Evolutionary conservation across 2,113 vertebrate genomes (phyloP), one percentile per base, ranked within the genome.

Genomic region (Sylvietta virens): DNA sequence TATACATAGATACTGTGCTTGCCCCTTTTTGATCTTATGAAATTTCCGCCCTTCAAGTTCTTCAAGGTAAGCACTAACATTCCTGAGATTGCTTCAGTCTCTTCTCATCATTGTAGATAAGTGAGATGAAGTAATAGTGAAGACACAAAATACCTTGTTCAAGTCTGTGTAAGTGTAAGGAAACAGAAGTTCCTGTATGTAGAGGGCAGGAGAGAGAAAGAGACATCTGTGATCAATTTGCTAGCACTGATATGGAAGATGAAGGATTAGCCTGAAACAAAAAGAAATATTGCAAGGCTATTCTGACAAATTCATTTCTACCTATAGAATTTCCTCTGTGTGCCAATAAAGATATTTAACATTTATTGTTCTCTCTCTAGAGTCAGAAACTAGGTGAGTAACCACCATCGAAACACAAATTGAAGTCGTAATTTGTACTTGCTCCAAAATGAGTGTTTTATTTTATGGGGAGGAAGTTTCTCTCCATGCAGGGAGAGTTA

Each of bases 381-480:
- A 86, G 58, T 62, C 50, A 83, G 82, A 90, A 85, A 65, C 42
- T 42, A 70, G 42, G 39, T 93, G 88, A 96, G 86, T 78, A 96
- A 65, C n/a, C 42, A 45, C 13, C 50, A 53, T 4, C 3, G 27
- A 93, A 81, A 66, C 47, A 70, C 42, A 90, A 80, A 73, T 66
- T 58, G 53, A 15, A 66, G 30, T 30, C 1, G 1, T 92, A 69
- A 93, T 86, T 92, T 93, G 35, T 58, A 70, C 67, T 54, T 80
- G 62, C 58, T 81, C 47, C 56, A 66, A 92, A 92, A 88, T 86
- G 33, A 93, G 71, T 20, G 3, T 72, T 93, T 94, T 90, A 94
- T 93, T 96, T 97, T 78, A 90, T 40, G 64, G 84, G 88, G 71
- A 69, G 51, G 39, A 88, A 90, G 94, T 88, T 96, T 93, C 90